Conservation (phyloP, 2,888 invertebrate genomes). For the Melangyna quadrimaculata region DNA sequence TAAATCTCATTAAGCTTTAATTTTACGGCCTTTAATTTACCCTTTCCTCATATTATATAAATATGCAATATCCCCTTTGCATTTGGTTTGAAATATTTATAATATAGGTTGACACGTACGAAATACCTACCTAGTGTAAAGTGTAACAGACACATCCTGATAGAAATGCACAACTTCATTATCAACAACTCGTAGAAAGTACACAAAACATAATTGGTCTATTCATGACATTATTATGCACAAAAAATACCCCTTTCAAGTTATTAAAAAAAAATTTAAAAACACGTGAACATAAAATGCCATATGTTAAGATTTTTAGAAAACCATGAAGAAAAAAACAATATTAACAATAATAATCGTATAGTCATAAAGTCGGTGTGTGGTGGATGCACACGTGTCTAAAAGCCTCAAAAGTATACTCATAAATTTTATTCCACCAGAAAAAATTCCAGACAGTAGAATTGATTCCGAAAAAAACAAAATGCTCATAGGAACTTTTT, state of each 20-base stretch:
- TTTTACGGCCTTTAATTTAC: too few relatives aligned
- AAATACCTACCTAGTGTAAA: neutral
- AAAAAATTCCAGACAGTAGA: conserved; percentile 50
- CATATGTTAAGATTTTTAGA: neutral
- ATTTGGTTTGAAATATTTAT: too few relatives aligned
- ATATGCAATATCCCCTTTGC: too few relatives aligned
- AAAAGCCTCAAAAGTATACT: conserved; percentile 55
- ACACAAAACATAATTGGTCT: neutral
- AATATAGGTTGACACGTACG: too few relatives aligned
- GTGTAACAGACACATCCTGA: neutral
- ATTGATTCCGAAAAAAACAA: conserved; percentile 37
- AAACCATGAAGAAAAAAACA: neutral
- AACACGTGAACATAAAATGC: neutral
- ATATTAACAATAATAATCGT: neutral
- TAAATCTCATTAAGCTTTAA: too few relatives aligned
- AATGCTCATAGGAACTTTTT: neutral
- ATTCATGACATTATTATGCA: conserved; percentile 9
- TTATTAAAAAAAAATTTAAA: neutral
- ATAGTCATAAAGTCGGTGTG: neutral
- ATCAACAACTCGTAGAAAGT: neutral
- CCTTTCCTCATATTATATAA: too few relatives aligned
- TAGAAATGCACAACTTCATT: neutral
- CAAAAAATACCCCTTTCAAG: neutral
- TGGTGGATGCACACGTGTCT: conserved; percentile 55
- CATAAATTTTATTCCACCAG: conserved; percentile 51